Base-by-base conservation (phyloP, 1,140 invertebrate genomes). In the Caenorhabditis briggsae region DNA sequence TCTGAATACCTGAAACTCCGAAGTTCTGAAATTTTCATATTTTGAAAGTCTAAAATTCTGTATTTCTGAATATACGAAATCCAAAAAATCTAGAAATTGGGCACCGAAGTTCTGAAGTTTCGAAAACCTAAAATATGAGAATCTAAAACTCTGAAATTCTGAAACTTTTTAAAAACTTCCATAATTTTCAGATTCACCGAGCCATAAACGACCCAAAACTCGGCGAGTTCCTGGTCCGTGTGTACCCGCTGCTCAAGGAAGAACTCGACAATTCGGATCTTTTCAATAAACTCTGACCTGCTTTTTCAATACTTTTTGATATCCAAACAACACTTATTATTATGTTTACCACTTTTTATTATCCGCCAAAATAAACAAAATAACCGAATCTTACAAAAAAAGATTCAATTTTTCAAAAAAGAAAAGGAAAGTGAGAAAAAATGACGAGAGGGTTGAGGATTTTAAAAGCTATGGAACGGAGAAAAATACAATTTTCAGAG, bases 271-370 rank as follows among this genome's bases (percentile, higher is more conserved):
- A 78, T 14, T 78, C 70, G 18, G 70, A 78, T 50, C 14, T 78
- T n/a, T 78, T 78, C 70, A 78, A 78, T 78, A 78, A 78, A 78
- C 70, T 78, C 12, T 78, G n/a, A 65, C 11, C 50, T 53, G 11
- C 16, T 16, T 53, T 16, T 78, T 78, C 23, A 78, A 43, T 46
- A 78, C 43, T 78, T 78, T 78, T 78, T 78, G 50, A 53, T 78
- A 78, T 78, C 46, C 70, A 50, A 78, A 18, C 25, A 16, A 70
- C 33, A 33, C 33, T 16, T 53, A 5, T 53, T 16, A n/a, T 58
- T 70, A 78, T n/a, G 12, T 78, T 78, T 50, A 78, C 70, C 70
- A 78, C 43, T 78, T 78, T 78, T 78, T 78, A 78, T 78, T 78
- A 78, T 78, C 46, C 46, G 33, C 70, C 70, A 78, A 50, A 78